Evolutionary conservation across 2,888 invertebrate species (phyloP), one percentile per base, ranked within the genome.

Genomic region (Morinoia aosen): DNA sequence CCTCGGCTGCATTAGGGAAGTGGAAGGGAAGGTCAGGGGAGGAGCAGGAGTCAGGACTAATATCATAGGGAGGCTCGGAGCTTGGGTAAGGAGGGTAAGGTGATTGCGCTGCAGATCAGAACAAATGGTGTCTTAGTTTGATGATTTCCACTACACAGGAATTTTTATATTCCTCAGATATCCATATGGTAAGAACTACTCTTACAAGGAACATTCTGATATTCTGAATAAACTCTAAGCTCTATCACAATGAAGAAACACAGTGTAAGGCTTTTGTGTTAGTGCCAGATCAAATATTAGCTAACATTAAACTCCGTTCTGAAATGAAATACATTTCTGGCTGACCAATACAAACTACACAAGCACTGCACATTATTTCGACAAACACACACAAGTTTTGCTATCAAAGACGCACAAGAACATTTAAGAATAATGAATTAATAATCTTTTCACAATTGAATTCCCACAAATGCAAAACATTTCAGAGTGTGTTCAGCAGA

Each of bases 51-150:
- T 57, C 64, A 58, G 96, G 95, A 58, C 91, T 76, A n/a, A 48
- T 33, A 40, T 76, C 40, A 39, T 12, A 88, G 64, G 48, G 16
- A 33, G 39, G 64, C 25, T n/a, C 48, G 58, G 40, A 94, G n/a
- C 58, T 48, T 88, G 39, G 95, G 58, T 64, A 94, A 76, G 94
- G 88, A 94, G 95, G 94, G 40, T 91, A 95, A 95, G 90, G 94
- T 19, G 95, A 91, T 96, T 96, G 97, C 94, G 97, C 97, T 57
- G 97, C 97, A 95, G 97, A 25, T 90, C n/a, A 90, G 97, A 97
- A 76, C 40, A 39, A 39, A 19, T 88, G 39, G 14, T 4, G 40
- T 90, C 40, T 90, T 90, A 90, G 90, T 90, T 90, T 90, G 90
- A 48, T 39, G 90, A 40, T 48, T 40, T 10, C 39, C 10, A 33